Evolutionary conservation across 2,113 vertebrate genomes (phyloP).

Genomic region (Edolisoma coerulescens): DNA sequence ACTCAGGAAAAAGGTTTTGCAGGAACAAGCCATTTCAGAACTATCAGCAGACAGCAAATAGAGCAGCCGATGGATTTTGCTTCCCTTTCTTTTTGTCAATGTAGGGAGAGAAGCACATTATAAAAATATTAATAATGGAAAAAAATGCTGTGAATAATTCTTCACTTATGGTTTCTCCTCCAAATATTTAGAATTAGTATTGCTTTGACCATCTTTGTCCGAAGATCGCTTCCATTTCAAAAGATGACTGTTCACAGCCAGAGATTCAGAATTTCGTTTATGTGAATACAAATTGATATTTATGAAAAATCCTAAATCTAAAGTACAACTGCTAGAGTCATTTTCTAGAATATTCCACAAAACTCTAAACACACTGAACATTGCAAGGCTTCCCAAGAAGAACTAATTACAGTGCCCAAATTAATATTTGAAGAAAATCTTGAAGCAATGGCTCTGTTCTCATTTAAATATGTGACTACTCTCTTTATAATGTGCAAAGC

Average conservation of each 20-base stretch:
- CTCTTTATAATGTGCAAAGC: slow-evolving; percentile 28
- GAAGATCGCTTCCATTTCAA: background rate
- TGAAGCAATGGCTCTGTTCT: background rate
- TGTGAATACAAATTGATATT: background rate
- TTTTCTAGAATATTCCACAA: slow-evolving; percentile 27
- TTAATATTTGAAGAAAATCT: slow-evolving; percentile 48
- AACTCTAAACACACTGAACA: slow-evolving; percentile 13
- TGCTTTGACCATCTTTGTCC: background rate
- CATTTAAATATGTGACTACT: slow-evolving; percentile 43
- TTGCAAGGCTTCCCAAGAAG: slow-evolving; percentile 33
- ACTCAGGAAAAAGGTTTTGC: background rate
- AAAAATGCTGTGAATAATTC: background rate
- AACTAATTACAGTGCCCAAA: slow-evolving; percentile 48
- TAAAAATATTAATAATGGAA: background rate
- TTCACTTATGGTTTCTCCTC: background rate
- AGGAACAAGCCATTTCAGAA: background rate
- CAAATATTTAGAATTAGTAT: slow-evolving; percentile 13
- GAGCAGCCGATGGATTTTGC: background rate
- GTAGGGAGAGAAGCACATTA: background rate
- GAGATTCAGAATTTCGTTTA: background rate
- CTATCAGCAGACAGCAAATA: background rate
- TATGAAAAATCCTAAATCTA: slow-evolving; percentile 5
- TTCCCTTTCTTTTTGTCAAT: background rate
- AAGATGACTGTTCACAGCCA: background rate
- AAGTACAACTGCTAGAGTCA: background rate